Percentiles rank a stretch among this genome's conserved stretches.
Evolutionary conservation across 2,113 vertebrate species (phyloP).

Genomic region (Dolichotis patagonum): DNA sequence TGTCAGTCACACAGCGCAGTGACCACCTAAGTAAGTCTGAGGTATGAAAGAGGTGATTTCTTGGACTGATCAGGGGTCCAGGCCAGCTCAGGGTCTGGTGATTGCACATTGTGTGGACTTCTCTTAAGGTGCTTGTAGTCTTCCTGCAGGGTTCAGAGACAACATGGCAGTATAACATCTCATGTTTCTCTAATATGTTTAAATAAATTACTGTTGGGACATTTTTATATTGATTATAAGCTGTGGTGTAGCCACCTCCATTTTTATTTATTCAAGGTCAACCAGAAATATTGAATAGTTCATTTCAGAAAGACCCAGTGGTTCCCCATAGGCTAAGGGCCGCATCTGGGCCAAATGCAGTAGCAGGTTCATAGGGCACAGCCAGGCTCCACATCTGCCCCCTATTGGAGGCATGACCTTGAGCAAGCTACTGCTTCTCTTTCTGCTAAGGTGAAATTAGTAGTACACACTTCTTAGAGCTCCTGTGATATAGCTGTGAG

Average conservation of each 20-base stretch:
- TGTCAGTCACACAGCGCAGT: fast-evolving
- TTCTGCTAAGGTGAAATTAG: not conserved
- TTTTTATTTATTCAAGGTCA: not conserved
- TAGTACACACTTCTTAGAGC: not conserved
- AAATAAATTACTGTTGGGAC: not conserved
- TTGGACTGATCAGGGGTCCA: not conserved
- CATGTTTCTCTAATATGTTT: not conserved
- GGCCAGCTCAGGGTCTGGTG: not conserved
- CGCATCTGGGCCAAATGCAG: not conserved
- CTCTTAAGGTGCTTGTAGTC: not conserved
- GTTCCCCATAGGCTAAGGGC: not conserved
- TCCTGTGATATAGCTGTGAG: not conserved
- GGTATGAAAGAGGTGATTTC: not conserved
- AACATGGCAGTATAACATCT: not conserved
- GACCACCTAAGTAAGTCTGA: not conserved
- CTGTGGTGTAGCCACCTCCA: not conserved
- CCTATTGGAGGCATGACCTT: not conserved
- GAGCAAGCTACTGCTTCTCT: not conserved
- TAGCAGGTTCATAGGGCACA: fast-evolving
- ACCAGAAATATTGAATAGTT: not conserved
- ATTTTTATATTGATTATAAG: not conserved
- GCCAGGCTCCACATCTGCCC: not conserved
- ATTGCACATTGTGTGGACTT: not conserved
- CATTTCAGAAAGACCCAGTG: not conserved
- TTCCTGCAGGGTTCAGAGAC: not conserved